These are phyloP conservation scores for Morbakka virulenta DNA, from an alignment of 30 jellyfish, hydroid and myxozoan species.

Conservation along the genomic window DNA sequence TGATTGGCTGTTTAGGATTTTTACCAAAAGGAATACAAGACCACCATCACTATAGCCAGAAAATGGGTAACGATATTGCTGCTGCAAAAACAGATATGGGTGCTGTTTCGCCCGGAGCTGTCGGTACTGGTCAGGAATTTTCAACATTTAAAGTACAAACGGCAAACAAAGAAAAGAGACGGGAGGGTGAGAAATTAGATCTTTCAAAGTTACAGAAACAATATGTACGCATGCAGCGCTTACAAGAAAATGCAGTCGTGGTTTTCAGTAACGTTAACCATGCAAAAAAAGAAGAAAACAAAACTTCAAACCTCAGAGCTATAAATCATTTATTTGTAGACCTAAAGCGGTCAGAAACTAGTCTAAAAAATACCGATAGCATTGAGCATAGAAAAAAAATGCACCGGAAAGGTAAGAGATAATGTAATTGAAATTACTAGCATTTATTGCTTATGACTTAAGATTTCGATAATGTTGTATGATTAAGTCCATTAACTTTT, in stretches of 20 bases:
- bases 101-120: constrained; percentile 75
- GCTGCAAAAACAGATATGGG: constrained; percentile 58
- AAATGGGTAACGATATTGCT: constrained; percentile 9
- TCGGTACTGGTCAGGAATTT: constrained; percentile 69
- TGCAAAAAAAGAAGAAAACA: constrained; percentile 25
- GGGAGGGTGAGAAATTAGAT: constrained; percentile 70
- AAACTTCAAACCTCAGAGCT: constrained; percentile 69
- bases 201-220: constrained; percentile 58
- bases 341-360: constrained; percentile 46
- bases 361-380: constrained; percentile 5
- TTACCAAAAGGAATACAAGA: constrained; percentile 25
- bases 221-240: constrained; percentile 81
- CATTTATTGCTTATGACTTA: too few relatives aligned
- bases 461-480: too few relatives aligned
- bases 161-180: constrained; percentile 52
- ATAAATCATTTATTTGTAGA: constrained; percentile 83
- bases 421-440: too few relatives aligned
- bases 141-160: constrained; percentile 59
- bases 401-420: too few relatives aligned
- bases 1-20: constrained; percentile 47
- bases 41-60: background rate
- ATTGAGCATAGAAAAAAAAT: too few relatives aligned
- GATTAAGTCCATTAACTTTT: too few relatives aligned
- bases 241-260: constrained; percentile 81
- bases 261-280: constrained; percentile 71